Evolutionary conservation across 2,888 invertebrate genomes (phyloP).

Genomic region (Teleiodes luculella): DNA sequence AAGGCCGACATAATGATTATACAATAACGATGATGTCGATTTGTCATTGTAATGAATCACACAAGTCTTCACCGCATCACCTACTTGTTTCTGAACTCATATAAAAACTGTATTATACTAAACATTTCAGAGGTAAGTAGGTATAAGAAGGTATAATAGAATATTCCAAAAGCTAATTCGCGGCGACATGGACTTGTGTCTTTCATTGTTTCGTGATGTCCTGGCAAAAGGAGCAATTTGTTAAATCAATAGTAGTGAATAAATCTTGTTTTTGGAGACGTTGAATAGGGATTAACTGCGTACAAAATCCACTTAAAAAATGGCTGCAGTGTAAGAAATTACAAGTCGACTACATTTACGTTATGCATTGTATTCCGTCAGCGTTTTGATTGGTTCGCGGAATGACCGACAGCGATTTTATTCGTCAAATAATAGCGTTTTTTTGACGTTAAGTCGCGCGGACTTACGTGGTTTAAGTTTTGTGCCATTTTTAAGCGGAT

Average conservation of each 20-base stretch:
- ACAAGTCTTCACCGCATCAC: background rate
- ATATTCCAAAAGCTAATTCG: background rate
- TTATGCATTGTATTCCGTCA: no score
- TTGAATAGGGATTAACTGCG: no score
- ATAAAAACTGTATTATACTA: background rate
- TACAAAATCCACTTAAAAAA: no score
- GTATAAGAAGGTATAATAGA: background rate
- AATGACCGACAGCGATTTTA: no score
- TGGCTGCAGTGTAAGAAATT: no score
- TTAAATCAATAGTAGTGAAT: conserved; percentile 1
- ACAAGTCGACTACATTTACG: no score
- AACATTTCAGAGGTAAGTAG: conserved; percentile 2
- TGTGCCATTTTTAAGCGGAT: no score
- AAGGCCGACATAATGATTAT: conserved; percentile 48
- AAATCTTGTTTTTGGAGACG: conserved; percentile 2
- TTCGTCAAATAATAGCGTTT: no score
- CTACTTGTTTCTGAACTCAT: conserved; percentile 2
- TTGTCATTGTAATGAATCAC: conserved; percentile 2
- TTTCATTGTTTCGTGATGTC: conserved; percentile 2
- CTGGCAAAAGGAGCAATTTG: conserved; percentile 4
- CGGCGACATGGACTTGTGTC: background rate
- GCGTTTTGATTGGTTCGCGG: no score
- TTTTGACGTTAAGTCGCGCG: no score
- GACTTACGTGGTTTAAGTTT: no score
- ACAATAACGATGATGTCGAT: conserved; percentile 9